Percentiles rank a stretch among this genome's conserved stretches.
Evolutionary conservation across 2,888 invertebrate genomes (phyloP).

Genomic region (Eumerus sabulonum): DNA sequence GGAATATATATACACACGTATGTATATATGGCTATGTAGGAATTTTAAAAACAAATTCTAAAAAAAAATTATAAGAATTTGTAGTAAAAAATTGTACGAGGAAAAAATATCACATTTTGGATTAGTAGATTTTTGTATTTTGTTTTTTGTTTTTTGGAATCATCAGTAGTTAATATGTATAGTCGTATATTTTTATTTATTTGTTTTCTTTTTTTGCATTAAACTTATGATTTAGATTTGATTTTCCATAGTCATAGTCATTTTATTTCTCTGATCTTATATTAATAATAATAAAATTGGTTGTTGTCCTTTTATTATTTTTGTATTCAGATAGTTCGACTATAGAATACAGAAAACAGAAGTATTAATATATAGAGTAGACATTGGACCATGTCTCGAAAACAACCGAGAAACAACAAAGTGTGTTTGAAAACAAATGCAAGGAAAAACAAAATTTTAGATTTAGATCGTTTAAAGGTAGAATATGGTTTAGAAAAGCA

Average conservation of each 20-base stretch:
- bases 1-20: slow-evolving; percentile 32
- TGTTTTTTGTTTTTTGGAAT: slow-evolving; percentile 27
- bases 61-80: not conserved
- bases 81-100: slow-evolving; percentile 56
- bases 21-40: slow-evolving; percentile 58
- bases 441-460: no score
- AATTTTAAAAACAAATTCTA: slow-evolving; percentile 34
- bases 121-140: slow-evolving; percentile 60
- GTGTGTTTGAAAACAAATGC: no score
- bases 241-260: slow-evolving; percentile 6
- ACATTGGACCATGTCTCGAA: no score
- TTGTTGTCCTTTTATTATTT: no score
- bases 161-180: slow-evolving; percentile 60
- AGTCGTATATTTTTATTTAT: slow-evolving; percentile 40
- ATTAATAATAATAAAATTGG: slow-evolving; percentile 2
- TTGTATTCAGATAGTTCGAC: no score
- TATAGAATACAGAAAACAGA: slow-evolving; percentile 5
- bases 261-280: slow-evolving; percentile 38
- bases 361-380: not conserved
- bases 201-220: slow-evolving; percentile 28
- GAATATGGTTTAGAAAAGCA: no score
- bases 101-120: slow-evolving; percentile 69
- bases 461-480: no score
- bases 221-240: slow-evolving; percentile 28
- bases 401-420: no score